Conservation (phyloP, 1,140 invertebrate genomes). For the Hyles vespertilio region DNA sequence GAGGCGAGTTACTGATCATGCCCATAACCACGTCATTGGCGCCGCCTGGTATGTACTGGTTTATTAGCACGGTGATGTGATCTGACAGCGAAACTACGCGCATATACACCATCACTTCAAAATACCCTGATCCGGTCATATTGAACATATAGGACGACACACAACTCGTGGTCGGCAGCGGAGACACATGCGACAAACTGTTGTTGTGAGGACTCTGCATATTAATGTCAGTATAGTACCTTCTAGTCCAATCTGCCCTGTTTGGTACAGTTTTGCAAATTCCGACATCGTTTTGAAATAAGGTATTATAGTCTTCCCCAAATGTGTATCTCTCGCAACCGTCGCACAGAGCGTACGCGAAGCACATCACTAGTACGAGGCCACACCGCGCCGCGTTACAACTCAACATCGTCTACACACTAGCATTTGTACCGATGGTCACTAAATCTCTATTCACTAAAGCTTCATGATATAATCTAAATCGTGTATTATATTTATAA, state of each 20-base stretch:
- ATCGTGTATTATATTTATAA: not conserved
- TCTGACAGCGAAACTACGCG: constrained; percentile 5
- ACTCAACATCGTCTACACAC: not conserved
- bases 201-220: constrained; percentile 6
- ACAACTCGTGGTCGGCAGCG: constrained; percentile 17
- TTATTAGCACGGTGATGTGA: constrained; percentile 7
- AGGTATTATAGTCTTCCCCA: constrained; percentile 23
- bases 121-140: constrained; percentile 14
- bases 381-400: not conserved
- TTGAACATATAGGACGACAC: constrained; percentile 19
- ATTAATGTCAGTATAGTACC: not conserved
- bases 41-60: constrained; percentile 3
- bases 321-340: constrained; percentile 40
- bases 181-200: constrained; percentile 15
- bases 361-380: constrained; percentile 11
- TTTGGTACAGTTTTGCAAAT: not conserved
- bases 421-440: not conserved
- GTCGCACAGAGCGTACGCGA: constrained; percentile 26
- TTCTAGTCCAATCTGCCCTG: not conserved
- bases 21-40: constrained; percentile 5
- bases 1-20: not conserved
- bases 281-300: constrained; percentile 8
- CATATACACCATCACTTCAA: constrained; percentile 27
- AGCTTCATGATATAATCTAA: no score
- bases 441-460: not conserved